These are phyloP conservation scores for Limnodromus scolopaceus DNA, from an alignment of 2,797 vertebrate genomes.

Conservation along the genomic window DNA sequence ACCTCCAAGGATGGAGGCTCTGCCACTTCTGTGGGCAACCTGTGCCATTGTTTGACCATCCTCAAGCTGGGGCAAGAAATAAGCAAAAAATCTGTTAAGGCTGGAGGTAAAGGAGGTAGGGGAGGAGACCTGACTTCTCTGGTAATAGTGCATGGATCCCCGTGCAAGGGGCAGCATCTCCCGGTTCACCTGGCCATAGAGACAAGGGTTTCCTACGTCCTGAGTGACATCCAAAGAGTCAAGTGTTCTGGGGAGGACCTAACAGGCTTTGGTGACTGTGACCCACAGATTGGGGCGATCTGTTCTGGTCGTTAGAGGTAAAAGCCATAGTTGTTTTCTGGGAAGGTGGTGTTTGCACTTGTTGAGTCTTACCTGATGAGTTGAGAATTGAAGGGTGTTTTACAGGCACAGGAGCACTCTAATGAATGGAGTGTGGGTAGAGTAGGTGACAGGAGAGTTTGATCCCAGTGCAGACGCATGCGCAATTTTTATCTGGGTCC, in stretches of 20 bases:
- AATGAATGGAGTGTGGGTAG: background rate
- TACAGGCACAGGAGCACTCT: background rate
- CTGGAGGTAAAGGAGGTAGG: background rate
- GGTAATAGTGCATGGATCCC: background rate
- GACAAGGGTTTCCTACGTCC: background rate
- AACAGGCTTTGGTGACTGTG: background rate
- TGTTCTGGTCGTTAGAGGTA: background rate
- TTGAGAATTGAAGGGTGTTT: background rate
- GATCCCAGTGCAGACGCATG: rapidly evolving
- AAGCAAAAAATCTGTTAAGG: background rate
- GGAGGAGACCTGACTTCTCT: background rate
- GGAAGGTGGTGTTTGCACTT: background rate
- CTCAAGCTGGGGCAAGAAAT: background rate
- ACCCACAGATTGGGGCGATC: background rate
- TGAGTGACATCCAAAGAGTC: background rate
- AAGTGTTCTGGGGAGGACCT: background rate
- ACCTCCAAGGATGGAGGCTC: background rate
- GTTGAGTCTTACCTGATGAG: background rate
- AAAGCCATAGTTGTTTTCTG: background rate
- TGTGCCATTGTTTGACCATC: background rate
- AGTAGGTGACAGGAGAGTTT: background rate
- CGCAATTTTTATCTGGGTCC: background rate
- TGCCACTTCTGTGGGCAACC: background rate
- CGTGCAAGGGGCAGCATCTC: background rate
- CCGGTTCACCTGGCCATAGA: background rate